Conservation (phyloP, 2,888 invertebrate genomes). For the Pandemis cinnamomeana region DNA sequence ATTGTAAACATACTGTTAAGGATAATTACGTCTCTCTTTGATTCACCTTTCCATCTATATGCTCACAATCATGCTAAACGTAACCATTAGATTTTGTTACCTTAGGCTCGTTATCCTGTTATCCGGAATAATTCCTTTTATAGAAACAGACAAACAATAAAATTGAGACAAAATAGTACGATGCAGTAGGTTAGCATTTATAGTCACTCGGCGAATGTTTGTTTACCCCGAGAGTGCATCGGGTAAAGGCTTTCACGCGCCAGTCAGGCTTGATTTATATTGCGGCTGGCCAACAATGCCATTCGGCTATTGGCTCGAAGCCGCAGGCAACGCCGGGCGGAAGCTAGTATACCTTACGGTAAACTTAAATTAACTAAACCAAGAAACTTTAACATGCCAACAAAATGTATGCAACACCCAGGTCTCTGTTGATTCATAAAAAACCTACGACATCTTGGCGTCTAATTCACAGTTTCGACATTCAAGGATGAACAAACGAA, state of each 20-base stretch:
- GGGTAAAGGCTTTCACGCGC: slow-evolving; percentile 56
- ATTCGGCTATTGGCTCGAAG: slow-evolving; percentile 63
- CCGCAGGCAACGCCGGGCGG: slow-evolving; percentile 65
- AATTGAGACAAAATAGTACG: slow-evolving; percentile 3
- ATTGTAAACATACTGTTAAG: background rate
- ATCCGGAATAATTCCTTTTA: background rate
- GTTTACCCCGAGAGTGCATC: slow-evolving; percentile 50
- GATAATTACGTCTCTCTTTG: background rate
- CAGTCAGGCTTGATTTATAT: slow-evolving; percentile 75
- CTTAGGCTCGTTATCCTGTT: background rate
- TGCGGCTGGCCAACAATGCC: slow-evolving; percentile 79
- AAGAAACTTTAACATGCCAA: slow-evolving; percentile 9
- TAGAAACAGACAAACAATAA: background rate
- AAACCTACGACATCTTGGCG: slow-evolving; percentile 15
- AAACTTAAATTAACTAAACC: slow-evolving; percentile 74
- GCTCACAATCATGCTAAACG: too few species aligned
- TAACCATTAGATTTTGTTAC: too few species aligned
- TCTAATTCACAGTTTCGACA: slow-evolving; percentile 32
- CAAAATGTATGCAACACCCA: slow-evolving; percentile 7
- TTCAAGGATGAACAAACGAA: slow-evolving; percentile 37
- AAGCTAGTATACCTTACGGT: slow-evolving; percentile 76
- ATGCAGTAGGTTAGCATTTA: background rate
- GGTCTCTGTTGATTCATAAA: slow-evolving; percentile 26
- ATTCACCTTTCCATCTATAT: too few species aligned
- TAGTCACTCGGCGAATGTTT: slow-evolving; percentile 58